Conservation (phyloP, 2,113 vertebrate genomes). For the Pelecanus crispus region DNA sequence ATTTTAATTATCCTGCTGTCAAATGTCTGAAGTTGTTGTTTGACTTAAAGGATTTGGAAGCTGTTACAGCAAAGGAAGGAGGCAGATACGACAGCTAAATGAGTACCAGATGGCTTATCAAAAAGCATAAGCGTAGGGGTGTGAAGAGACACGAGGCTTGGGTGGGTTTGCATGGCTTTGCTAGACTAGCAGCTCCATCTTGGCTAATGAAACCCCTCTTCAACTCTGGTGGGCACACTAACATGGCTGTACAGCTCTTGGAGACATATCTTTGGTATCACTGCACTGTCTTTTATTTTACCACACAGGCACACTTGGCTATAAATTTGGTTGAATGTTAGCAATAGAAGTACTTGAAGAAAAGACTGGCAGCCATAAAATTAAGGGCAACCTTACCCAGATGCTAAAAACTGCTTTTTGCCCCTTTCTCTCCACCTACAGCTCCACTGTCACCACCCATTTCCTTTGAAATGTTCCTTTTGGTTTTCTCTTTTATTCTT, state of each 20-base stretch:
- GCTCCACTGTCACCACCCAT: neutral
- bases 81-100: neutral
- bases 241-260: neutral
- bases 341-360: neutral
- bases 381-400: neutral
- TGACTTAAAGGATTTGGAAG: slow-evolving; percentile 5
- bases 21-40: neutral
- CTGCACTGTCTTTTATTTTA: neutral
- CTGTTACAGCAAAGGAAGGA: neutral
- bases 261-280: neutral
- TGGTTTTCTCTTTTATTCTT: neutral
- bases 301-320: neutral
- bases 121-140: neutral
- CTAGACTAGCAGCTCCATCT: neutral
- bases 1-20: slow-evolving; percentile 7
- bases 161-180: neutral
- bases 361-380: neutral
- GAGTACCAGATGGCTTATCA: neutral
- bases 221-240: neutral
- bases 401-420: neutral
- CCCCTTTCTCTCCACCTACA: neutral
- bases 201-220: neutral
- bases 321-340: neutral
- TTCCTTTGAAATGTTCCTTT: neutral
- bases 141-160: neutral